These are phyloP conservation scores for Phymatocera aterrima DNA, from an alignment of 2,888 invertebrate genomes.

Conservation along the genomic window DNA sequence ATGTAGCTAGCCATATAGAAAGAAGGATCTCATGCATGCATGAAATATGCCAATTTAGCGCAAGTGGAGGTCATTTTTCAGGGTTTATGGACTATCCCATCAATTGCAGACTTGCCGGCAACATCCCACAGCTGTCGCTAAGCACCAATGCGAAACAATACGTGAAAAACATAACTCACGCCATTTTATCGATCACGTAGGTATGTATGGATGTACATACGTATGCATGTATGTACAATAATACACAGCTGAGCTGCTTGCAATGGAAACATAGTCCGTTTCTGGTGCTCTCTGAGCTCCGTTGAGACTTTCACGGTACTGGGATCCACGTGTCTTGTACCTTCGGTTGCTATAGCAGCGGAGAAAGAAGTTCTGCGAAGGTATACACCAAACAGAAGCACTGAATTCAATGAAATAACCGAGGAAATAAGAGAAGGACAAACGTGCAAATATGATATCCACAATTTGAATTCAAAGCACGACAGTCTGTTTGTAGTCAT, in stretches of 20 bases:
- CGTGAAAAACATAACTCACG: background rate
- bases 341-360: background rate
- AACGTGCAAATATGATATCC: slow-evolving; percentile 23
- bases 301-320: background rate
- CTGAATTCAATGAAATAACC: background rate
- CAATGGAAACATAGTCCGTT: background rate
- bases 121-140: slow-evolving; percentile 35
- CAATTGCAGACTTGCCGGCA: slow-evolving; percentile 29
- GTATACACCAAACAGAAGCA: background rate
- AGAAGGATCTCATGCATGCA: background rate
- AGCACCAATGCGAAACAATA: background rate
- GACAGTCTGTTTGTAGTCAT: background rate
- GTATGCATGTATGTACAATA: too few species aligned
- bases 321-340: background rate
- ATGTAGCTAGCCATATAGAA: background rate
- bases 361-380: background rate
- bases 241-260: background rate
- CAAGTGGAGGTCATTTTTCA: slow-evolving; percentile 30
- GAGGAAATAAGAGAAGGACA: background rate
- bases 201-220: too few species aligned
- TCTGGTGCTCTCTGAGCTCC: background rate
- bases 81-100: slow-evolving; percentile 18
- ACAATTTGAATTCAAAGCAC: slow-evolving; percentile 15
- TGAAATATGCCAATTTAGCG: slow-evolving; percentile 36
- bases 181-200: slow-evolving; percentile 4